A percentile compares a stretch with the other conserved stretches of the same genome.
phyloP scores from a whole-genome alignment of 2,113 vertebrate species.

The Corydoras maculifer region DNA sequence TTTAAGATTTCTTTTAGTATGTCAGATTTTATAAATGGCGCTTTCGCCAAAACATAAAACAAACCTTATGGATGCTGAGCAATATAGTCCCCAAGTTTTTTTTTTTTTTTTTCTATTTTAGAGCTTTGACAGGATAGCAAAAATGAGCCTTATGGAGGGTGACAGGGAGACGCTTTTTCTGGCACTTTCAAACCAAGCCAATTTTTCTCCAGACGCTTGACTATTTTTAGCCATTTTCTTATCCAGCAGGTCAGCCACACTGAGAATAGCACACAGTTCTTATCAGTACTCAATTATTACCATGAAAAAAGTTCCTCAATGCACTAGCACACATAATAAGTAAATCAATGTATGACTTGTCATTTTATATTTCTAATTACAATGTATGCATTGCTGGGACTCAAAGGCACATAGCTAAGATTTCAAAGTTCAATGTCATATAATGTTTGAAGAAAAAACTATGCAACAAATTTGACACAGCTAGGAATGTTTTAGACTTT shows the following conservation, averaged over 20 bases:
- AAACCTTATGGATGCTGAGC: not conserved
- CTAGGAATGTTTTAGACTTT: no score
- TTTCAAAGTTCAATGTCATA: no score
- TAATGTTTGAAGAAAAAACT: no score
- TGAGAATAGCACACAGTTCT: slow-evolving; percentile 9
- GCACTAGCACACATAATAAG: no score
- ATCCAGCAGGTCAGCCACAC: slow-evolving; percentile 22
- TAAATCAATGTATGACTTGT: no score
- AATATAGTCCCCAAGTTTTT: not conserved
- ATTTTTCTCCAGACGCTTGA: slow-evolving; percentile 6
- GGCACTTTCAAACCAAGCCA: slow-evolving; percentile 29
- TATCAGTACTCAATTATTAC: slow-evolving; percentile 10
- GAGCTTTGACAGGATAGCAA: slow-evolving; percentile 21
- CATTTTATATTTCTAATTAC: no score
- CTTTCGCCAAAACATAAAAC: not conserved
- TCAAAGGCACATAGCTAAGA: no score
- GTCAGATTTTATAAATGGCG: slow-evolving; percentile 11
- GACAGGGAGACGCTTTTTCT: slow-evolving; percentile 16
- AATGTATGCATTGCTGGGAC: no score
- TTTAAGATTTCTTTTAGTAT: slow-evolving; percentile 11
- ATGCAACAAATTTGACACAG: no score
- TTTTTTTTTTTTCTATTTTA: slow-evolving; percentile 8
- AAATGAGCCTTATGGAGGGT: slow-evolving; percentile 7
- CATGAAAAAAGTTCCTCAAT: not conserved
- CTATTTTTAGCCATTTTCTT: slow-evolving; percentile 23